Evolutionary conservation across 2,113 vertebrate genomes (phyloP), one percentile per base, ranked within the genome.

Genomic region (Odocoileus virginianus): DNA sequence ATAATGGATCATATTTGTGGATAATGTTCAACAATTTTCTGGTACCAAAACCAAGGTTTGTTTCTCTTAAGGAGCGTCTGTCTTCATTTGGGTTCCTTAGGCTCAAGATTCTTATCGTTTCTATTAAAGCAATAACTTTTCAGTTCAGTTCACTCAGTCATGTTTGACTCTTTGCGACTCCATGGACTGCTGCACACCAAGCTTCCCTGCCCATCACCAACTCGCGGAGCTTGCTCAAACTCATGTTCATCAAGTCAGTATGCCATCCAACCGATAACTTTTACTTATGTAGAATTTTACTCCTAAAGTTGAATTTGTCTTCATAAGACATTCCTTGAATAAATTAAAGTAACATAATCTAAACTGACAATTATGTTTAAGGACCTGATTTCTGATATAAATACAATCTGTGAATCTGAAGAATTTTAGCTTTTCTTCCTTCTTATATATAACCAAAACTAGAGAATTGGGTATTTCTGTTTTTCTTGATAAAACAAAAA

Each of bases 341-440:
- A 82, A 74, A 60, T 54, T 78, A 76, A 92, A 96, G 27, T 54
- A 83, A 92, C n/a, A 79, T n/a, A 61, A 98, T 64, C 28, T 64
- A 92, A 92, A 45, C 33, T 9, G 27, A 60, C 28, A 96, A 43
- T 33, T 87, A 54, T 33, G 14, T 54, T 81, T 30, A 92, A 95
- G 23, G 58, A 54, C 11, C 79, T 43, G 21, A 95, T 81, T 82
- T 91, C 23, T 94, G 61, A 74, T 40, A 83, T 64, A 89, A 95
- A 95, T 30, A 61, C 19, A 61, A 74, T 81, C 74, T 88, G 55
- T 88, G 61, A 94, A 58, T 64, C 12, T n/a, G 6, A 97, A 95
- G 30, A 89, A 47, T 36, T 82, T 61, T 89, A 36, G 12, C 33
- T 87, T 74, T 6, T 88, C 82, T 74, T 40, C 79, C 27, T 83